Evolutionary conservation across 23 tunicate species (phyloP), one percentile per base, ranked within the genome.

Genomic region (Styela clava): DNA sequence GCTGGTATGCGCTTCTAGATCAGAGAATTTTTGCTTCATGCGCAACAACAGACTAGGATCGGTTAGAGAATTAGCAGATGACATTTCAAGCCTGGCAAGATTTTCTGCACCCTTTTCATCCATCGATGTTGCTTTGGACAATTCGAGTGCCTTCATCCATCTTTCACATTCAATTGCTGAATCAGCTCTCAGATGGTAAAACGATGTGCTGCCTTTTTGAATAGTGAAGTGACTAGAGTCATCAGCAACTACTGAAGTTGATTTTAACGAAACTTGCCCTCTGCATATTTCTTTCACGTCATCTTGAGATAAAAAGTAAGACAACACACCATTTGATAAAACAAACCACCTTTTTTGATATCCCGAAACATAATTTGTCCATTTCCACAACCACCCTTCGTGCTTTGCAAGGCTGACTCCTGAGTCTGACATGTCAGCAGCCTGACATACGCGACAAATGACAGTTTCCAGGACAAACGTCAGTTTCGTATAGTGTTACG

Each of bases 331-430:
- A 87, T 96, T 85, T 56, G 97, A 85, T 18, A 96, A 62, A 36
- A 91, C 97, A 91, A 96, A 96, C 99, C 99, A 96, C 12, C 99
- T 80, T 62, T 91, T 78, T 72, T 96, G 99, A 74, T 96, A 96
- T 2, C 99, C 99, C 73, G 87, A 91, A 24, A 96, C 84, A 74
- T 96, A 96, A 64, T 96, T 96, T 24, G 99, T 96, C 99, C 99
- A 96, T 87, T 96, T 96, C 94, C 92, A 96, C 23, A 96, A 69
- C 99, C 99, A 96, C 23, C 99, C 99, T 70, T 33, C 77, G 29
- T 32, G 77, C 5, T 16, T 44, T 44, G 56, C 56, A 7, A 44
- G 7, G 56, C 56, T 44, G 56, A 44, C 56, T 44, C 12, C 12
- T 12, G 9, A 7, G 56, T 44, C 56, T 7, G 56, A 44, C 56